Base-by-base conservation (phyloP, 2,888 invertebrate genomes). In the Strigamia transsilvanica region DNA sequence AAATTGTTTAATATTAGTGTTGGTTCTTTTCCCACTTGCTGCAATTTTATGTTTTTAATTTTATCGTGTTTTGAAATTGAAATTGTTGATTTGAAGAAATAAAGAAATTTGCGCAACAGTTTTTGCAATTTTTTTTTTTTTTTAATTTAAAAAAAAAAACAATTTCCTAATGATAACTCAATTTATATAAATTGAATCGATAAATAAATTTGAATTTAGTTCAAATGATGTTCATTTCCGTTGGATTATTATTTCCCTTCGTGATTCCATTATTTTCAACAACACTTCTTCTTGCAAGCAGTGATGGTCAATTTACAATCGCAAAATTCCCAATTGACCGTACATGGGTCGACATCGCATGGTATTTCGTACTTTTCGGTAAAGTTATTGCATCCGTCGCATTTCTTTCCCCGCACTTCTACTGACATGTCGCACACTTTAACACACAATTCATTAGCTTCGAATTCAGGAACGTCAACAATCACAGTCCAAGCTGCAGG, bases 301-400 rank as follows among this genome's bases (percentile, higher is more conserved):
- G 77, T 77, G 32, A 77, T 38, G 77, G 77, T 77, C n/a, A 77
- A n/a, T 77, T 77, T 77, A n/a, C 77, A 77, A 38, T 27, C 77
- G 1, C 15, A 13, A 38, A 15, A 27, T 15, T 77, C 23, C 77
- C 77, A 77, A n/a, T 32, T 38, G 15, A 77, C 77, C 6, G 77
- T 77, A 10, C 38, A 34, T 15, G 77, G 23, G 9, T 77, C 77
- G 38, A 77, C 77, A 27, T 77, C 77, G 77, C 77, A 77, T 5
- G 77, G 77, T 7, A 77, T 32, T 5, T 77, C 77, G 27, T 23
- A 77, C 6, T 27, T 13, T 27, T 77, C 77, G 77, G 32, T n/a
- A 38, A 77, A 77, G 77, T 15, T 77, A n/a, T 27, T n/a, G 23
- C 38, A 77, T 15, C 32, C 77, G 7, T 51, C 51, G 18, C 18